phyloP scores from a whole-genome alignment of 64 coral and sea anemone species.

The Porites australiensis region DNA sequence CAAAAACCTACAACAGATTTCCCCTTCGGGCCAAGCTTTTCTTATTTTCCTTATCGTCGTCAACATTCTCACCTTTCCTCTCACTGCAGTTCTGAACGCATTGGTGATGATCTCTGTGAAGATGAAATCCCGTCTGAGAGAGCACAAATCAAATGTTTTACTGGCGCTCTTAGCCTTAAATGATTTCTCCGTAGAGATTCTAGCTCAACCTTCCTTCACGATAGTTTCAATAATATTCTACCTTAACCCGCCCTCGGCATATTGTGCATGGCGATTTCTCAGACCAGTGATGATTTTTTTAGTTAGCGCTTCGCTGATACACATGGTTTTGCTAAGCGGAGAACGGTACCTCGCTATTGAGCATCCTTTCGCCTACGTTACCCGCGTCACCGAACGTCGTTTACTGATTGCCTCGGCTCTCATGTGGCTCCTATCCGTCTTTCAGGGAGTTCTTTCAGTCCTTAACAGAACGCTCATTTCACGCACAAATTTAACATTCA shows the following conservation, averaged over 20 bases:
- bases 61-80: not conserved
- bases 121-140: not conserved
- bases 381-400: not conserved
- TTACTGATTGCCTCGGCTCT: not conserved
- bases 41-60: not conserved
- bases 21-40: not conserved
- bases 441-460: not conserved
- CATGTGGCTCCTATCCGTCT: not conserved
- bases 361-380: not conserved
- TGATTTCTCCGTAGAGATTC: not conserved
- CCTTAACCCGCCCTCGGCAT: not conserved
- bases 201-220: not conserved
- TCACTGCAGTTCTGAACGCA: not conserved
- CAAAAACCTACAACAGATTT: too few relatives aligned
- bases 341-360: conserved; percentile 7
- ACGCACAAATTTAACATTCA: not conserved
- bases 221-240: not conserved
- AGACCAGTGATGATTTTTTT: not conserved
- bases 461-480: too few relatives aligned
- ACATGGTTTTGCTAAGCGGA: not conserved
- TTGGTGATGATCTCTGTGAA: conserved; percentile 19
- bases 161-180: not conserved
- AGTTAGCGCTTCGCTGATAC: not conserved
- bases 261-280: not conserved
- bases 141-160: not conserved